phyloP scores from a whole-genome alignment of 2,797 vertebrate species.

The Jordanella pulchra region DNA sequence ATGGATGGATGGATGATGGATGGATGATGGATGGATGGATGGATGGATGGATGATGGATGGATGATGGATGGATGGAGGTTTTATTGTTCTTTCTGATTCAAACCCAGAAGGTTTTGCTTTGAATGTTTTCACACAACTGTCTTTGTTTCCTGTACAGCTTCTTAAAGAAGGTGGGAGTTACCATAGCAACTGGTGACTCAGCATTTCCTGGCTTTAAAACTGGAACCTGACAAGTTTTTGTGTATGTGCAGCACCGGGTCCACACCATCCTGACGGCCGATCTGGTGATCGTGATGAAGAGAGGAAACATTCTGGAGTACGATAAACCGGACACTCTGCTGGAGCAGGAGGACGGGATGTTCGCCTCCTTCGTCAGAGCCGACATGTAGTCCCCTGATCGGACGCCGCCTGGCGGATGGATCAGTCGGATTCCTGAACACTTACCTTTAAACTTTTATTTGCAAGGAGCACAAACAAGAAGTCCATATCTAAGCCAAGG shows the following conservation, averaged over 20 bases:
- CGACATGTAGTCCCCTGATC: conserved; percentile 85
- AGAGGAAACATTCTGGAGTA: conserved; percentile 94
- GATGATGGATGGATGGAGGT: no score
- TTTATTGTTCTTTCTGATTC: no score
- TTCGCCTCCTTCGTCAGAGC: conserved; percentile 95
- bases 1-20: no score
- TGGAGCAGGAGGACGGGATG: conserved; percentile 90
- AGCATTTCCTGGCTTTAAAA: no score
- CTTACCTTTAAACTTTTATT: conserved; percentile 2
- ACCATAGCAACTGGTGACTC: no score
- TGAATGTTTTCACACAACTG: not conserved
- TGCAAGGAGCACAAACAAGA: not conserved
- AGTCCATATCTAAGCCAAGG: not conserved
- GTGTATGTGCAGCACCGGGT: conserved; percentile 88
- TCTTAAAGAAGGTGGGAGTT: no score
- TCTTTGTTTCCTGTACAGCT: not conserved
- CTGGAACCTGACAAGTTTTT: not conserved
- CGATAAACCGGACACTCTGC: conserved; percentile 88
- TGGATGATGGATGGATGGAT: no score
- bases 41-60: no score
- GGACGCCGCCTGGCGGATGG: not conserved
- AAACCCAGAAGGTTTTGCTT: no score
- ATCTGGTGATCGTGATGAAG: conserved; percentile 97
- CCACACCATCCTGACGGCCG: conserved; percentile 95
- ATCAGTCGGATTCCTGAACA: not conserved